phyloP scores from a whole-genome alignment of 2,113 vertebrate genomes.

The Sapayoa aenigma region DNA sequence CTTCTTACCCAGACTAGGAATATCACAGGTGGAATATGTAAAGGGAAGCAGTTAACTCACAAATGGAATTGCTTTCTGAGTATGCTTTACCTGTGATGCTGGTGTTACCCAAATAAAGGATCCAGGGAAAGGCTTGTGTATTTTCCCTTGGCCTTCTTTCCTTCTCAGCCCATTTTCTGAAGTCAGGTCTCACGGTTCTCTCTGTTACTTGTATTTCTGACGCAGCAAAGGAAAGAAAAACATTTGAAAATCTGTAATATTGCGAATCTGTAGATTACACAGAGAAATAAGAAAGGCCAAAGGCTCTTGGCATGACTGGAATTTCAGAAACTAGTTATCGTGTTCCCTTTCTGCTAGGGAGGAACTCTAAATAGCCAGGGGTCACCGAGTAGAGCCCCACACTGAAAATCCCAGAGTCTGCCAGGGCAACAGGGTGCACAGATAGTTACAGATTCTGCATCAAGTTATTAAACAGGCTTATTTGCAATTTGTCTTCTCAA shows the following conservation, averaged over 20 bases:
- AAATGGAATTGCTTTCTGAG: neutral
- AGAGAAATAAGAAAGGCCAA: neutral
- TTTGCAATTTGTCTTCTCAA: neutral
- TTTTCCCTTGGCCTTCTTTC: neutral
- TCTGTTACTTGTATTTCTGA: neutral
- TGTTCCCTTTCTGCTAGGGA: neutral
- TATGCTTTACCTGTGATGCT: neutral
- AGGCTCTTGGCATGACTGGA: neutral
- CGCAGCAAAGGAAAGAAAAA: neutral
- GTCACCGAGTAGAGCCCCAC: neutral
- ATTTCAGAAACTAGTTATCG: neutral
- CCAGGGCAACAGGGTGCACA: neutral
- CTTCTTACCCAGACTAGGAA: neutral
- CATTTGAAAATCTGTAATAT: neutral
- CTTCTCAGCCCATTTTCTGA: neutral
- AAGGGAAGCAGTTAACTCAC: neutral
- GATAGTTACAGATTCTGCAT: neutral
- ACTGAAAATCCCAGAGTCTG: neutral
- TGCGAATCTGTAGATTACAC: neutral
- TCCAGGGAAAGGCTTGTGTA: neutral
- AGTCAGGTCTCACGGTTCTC: neutral
- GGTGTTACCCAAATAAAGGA: neutral
- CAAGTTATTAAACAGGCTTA: neutral
- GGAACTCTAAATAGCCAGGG: neutral
- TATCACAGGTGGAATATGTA: neutral